Conservation (phyloP, 2,113 vertebrate genomes). For the Dissostichus mawsoni region DNA sequence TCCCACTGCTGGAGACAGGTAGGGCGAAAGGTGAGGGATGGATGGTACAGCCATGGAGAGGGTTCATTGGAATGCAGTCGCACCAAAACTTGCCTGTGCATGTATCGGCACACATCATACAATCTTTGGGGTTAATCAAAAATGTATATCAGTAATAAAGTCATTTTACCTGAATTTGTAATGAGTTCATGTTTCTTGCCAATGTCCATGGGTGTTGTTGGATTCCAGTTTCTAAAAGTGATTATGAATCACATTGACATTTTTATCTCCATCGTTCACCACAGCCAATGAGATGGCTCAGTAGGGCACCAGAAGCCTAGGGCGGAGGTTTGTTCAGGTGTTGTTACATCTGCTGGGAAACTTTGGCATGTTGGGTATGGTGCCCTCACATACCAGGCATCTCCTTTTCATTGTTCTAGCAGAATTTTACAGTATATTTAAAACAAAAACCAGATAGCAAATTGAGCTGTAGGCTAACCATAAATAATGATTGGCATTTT, state of each 20-base stretch:
- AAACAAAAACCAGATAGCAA: conserved; percentile 49
- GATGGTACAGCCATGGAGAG: conserved; percentile 27
- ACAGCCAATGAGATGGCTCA: not conserved
- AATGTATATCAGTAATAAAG: not conserved
- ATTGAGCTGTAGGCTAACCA: conserved; percentile 59
- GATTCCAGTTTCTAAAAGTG: not conserved
- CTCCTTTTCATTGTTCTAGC: conserved; percentile 32
- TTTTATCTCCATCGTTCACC: not conserved
- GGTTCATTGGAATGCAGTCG: conserved; percentile 38
- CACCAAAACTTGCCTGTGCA: conserved; percentile 43
- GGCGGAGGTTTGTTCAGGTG: conserved; percentile 34
- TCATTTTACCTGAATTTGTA: not conserved
- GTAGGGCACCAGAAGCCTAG: conserved; percentile 2
- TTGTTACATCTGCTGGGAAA: not conserved
- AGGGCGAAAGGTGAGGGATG: conserved; percentile 65
- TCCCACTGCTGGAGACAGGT: conserved; percentile 58
- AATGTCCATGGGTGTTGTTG: not conserved
- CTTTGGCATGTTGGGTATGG: conserved; percentile 16
- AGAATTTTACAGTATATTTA: conserved; percentile 49
- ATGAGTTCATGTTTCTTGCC: not conserved
- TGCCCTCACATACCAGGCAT: conserved; percentile 25
- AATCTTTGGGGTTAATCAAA: not conserved
- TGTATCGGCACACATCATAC: not conserved
- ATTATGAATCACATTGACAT: not conserved
- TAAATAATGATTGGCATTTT: conserved; percentile 68